These are phyloP conservation scores for Holothuria glaberrima DNA, from an alignment of 35 echinoderm and acorn worm genomes.

Conservation along the genomic window DNA sequence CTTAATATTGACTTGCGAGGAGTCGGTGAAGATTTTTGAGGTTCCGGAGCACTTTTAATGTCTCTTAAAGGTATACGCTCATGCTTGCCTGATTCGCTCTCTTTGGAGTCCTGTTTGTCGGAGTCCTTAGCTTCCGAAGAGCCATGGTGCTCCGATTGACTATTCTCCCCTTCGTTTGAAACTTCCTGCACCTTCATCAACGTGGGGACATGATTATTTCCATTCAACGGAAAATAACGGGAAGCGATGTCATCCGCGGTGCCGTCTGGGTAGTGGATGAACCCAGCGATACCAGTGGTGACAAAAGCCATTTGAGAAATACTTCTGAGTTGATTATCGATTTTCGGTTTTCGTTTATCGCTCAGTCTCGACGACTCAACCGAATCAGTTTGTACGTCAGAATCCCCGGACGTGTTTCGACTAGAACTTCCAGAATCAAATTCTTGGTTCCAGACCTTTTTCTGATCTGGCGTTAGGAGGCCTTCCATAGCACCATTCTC, in stretches of 20 bases:
- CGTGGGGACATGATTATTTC: conserved; percentile 50
- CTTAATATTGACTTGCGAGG: conserved; percentile 62
- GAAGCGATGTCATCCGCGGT: conserved; percentile 39
- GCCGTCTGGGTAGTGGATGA: conserved; percentile 62
- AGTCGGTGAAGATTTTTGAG: conserved; percentile 5
- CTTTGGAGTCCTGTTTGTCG: conserved; percentile 26
- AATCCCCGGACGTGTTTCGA: conserved; percentile 76
- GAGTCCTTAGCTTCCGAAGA: conserved; percentile 27
- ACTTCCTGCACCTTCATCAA: conserved; percentile 58
- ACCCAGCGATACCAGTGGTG: conserved; percentile 79
- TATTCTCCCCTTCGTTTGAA: conserved; percentile 36
- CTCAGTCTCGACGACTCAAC: conserved; percentile 56
- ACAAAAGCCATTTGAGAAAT: conserved; percentile 87
- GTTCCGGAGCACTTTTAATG: conserved; percentile 37
- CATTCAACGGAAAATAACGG: conserved; percentile 47
- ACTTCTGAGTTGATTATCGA: conserved; percentile 76
- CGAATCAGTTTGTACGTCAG: conserved; percentile 61
- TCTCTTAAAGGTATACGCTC: conserved; percentile 50
- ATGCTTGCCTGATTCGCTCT: conserved; percentile 2
- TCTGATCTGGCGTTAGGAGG: conserved; percentile 24
- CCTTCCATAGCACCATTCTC: conserved; percentile 36
- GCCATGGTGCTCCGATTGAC: conserved; percentile 14
- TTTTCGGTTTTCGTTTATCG: conserved; percentile 63
- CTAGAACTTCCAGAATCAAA: conserved; percentile 82
- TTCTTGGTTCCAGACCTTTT: conserved; percentile 67